phyloP scores from a whole-genome alignment of 2,888 invertebrate genomes.

The Caenorhabditis doughertyi region DNA sequence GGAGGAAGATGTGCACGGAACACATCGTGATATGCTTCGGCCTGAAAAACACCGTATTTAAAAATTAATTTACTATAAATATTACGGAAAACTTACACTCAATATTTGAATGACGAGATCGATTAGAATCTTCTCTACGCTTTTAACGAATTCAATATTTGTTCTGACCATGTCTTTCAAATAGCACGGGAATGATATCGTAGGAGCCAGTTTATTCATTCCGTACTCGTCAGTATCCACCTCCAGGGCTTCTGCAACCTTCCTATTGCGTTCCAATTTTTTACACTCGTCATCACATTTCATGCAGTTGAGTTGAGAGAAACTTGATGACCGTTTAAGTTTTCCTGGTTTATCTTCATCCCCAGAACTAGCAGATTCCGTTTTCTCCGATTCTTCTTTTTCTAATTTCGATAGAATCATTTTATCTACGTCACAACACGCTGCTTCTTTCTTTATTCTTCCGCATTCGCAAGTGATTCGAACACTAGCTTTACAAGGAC shows the following conservation, averaged over 20 bases:
- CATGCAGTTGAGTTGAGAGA: constrained; percentile 83
- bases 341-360: constrained; percentile 10
- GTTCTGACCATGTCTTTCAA: constrained; percentile 64
- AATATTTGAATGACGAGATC: constrained; percentile 54
- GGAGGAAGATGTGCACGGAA: constrained; percentile 62
- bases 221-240: constrained; percentile 87
- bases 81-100: constrained; percentile 36
- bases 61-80: constrained; percentile 15
- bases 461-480: constrained; percentile 79
- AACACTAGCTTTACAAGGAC: constrained; percentile 84
- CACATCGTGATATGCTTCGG: constrained; percentile 39
- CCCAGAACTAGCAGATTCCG: no score
- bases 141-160: constrained; percentile 58
- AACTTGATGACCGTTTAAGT: constrained; percentile 48
- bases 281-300: constrained; percentile 96
- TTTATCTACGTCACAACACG: constrained; percentile 70
- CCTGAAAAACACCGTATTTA: constrained; percentile 4
- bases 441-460: constrained; percentile 61
- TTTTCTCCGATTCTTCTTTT: constrained; percentile 28
- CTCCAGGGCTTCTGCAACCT: constrained; percentile 93
- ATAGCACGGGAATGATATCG: constrained; percentile 68
- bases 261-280: constrained; percentile 91
- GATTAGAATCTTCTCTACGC: constrained; percentile 60
- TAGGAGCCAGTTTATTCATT: constrained; percentile 65
- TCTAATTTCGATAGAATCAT: constrained; percentile 40